Base-by-base conservation (phyloP, 2,797 vertebrate species). In the Cottoperca gobio region DNA sequence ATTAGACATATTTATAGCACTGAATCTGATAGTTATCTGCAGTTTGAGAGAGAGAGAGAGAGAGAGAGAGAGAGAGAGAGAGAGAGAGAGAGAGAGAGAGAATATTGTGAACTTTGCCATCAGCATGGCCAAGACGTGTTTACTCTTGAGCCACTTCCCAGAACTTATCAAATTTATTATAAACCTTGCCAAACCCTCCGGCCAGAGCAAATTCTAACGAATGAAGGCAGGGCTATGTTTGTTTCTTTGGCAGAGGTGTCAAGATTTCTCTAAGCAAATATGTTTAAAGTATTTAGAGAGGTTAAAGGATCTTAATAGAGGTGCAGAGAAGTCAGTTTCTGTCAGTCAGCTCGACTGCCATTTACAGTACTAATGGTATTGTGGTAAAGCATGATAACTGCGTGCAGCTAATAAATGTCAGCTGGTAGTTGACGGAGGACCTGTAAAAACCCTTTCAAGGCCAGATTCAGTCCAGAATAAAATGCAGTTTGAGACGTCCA, bases 101-200 rank as follows among this genome's bases (percentile, higher is more conserved):
- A n/a, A n/a, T n/a, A n/a, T n/a, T 45, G 46, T 85, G 84, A 88
- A 85, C 75, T 75, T 73, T 61, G 64, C 78, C 75, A 83, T 89
- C 88, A 88, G 74, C 67, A 59, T 31, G 13, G 19, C 54, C 46
- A 23, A 53, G 79, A 81, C 69, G 70, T 91, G 87, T 89, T 89
- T 89, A 66, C 77, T 53, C 62, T 71, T 21, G 54, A 84, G 52
- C 64, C 61, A 76, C 79, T 91, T 92, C 87, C 88, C 83, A 91
- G 90, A 92, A 91, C 40, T 68, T 62, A 79, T 92, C 80, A 79
- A 81, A 89, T 86, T 72, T 84, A 86, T 84, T 89, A 76, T 48
- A 68, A 14, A 6, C 17, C 46, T 48, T 63, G 76, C 81, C 84
- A 76, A 63, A 75, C 35, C n/a, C 26, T 60, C 42, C 31, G 46